phyloP scores from a whole-genome alignment of 1,140 invertebrate species.

The Wasmannia auropunctata region DNA sequence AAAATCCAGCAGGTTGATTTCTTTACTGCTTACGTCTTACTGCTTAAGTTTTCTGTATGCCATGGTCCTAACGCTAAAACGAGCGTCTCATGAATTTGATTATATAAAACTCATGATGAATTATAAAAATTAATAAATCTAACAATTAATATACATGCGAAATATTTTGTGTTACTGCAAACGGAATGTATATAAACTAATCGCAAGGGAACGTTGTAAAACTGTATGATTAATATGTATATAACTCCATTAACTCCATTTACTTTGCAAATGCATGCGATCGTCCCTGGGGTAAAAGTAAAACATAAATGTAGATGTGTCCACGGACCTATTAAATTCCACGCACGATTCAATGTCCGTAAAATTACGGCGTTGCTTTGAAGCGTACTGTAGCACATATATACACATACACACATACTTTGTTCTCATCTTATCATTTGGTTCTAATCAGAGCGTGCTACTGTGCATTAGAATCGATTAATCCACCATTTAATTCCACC shows the following conservation, averaged over 20 bases:
- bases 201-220: constrained; percentile 35
- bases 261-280: not conserved
- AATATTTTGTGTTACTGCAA: constrained; percentile 13
- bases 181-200: not conserved
- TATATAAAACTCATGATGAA: not conserved
- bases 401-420: not conserved
- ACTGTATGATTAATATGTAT: constrained; percentile 21
- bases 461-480: constrained; percentile 74
- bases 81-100: too few relatives aligned
- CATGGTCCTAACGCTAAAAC: too few relatives aligned
- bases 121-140: not conserved
- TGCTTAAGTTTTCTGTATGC: too few relatives aligned
- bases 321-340: constrained; percentile 29
- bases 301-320: constrained; percentile 34
- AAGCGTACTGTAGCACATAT: too few relatives aligned
- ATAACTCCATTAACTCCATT: constrained; percentile 9
- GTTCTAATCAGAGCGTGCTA: constrained; percentile 33
- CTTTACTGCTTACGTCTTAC: too few relatives aligned
- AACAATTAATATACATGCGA: not conserved
- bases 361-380: constrained; percentile 15
- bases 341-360: not conserved
- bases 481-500: constrained; percentile 78
- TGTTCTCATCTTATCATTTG: not conserved
- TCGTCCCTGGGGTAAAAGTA: constrained; percentile 21
- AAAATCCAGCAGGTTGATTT: too few relatives aligned